A percentile compares a stretch with the other conserved stretches of the same genome.
Evolutionary conservation across 2,888 invertebrate species (phyloP).

Genomic region (Platycheirus rosarum): DNA sequence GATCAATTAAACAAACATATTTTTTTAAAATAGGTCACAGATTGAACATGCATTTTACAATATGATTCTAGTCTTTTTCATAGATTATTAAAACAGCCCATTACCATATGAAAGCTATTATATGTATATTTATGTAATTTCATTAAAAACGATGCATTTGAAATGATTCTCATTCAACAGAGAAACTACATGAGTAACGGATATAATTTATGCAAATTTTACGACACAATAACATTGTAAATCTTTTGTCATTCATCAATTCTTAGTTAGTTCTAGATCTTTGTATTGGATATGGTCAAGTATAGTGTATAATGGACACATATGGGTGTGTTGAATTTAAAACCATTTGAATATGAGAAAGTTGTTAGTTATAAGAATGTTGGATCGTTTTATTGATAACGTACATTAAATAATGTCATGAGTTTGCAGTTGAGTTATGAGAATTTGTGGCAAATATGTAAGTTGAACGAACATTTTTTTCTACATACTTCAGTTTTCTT

Average conservation of each 20-base stretch:
- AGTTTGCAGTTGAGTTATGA: too few relatives aligned
- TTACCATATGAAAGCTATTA: neutral
- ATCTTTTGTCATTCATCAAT: slow-evolving; percentile 2
- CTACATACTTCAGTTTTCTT: too few relatives aligned
- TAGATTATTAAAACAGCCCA: neutral
- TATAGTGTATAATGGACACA: too few relatives aligned
- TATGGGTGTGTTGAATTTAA: too few relatives aligned
- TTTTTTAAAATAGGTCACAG: neutral
- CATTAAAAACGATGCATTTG: neutral
- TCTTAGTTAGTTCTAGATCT: neutral
- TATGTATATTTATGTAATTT: neutral
- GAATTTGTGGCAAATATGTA: too few relatives aligned
- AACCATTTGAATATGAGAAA: too few relatives aligned
- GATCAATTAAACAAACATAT: neutral
- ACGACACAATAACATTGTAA: neutral
- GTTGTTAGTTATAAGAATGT: too few relatives aligned
- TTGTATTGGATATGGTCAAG: too few relatives aligned
- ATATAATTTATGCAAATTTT: slow-evolving; percentile 12
- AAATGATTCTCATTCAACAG: neutral
- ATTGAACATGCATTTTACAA: neutral
- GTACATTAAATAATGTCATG: too few relatives aligned
- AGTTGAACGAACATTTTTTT: too few relatives aligned
- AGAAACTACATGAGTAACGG: slow-evolving; percentile 1
- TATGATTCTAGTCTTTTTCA: neutral
- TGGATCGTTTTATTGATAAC: too few relatives aligned